Percentiles rank a stretch among this genome's conserved stretches.
These are phyloP conservation scores for Syngnathus rostellatus DNA, from an alignment of 2,797 vertebrate species.

Conservation along the genomic window DNA sequence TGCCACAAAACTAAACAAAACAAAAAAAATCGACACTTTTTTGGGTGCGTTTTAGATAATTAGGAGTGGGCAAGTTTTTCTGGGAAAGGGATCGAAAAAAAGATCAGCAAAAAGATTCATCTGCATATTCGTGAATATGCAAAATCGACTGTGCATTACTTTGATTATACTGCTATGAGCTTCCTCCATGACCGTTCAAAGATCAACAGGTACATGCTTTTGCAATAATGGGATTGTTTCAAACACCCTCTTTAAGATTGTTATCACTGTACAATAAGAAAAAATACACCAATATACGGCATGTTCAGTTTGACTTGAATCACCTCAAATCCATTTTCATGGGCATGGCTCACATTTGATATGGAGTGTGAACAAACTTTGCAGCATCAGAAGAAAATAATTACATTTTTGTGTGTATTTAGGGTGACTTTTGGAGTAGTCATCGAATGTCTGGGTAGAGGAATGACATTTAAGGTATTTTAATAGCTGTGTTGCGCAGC, in stretches of 20 bases:
- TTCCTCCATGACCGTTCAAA: neutral
- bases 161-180: neutral
- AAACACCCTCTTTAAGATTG: neutral
- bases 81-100: neutral
- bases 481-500: constrained; percentile 17
- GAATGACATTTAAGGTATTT: constrained; percentile 18
- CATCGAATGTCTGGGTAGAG: neutral
- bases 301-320: neutral
- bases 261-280: neutral
- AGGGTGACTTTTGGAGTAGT: neutral
- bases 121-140: neutral
- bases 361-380: neutral
- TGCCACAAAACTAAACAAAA: too few relatives aligned
- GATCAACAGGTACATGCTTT: neutral
- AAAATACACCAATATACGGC: neutral
- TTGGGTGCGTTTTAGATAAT: too few relatives aligned
- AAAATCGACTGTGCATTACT: neutral
- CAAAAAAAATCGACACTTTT: neutral
- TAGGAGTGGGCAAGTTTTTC: neutral
- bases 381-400: neutral
- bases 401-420: neutral
- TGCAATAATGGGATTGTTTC: neutral
- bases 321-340: neutral
- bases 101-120: neutral
- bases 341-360: neutral